Percentiles rank a stretch among this genome's conserved stretches.
These are phyloP conservation scores for Fundulus diaphanus DNA, from an alignment of 2,797 vertebrate genomes.

Conservation along the genomic window DNA sequence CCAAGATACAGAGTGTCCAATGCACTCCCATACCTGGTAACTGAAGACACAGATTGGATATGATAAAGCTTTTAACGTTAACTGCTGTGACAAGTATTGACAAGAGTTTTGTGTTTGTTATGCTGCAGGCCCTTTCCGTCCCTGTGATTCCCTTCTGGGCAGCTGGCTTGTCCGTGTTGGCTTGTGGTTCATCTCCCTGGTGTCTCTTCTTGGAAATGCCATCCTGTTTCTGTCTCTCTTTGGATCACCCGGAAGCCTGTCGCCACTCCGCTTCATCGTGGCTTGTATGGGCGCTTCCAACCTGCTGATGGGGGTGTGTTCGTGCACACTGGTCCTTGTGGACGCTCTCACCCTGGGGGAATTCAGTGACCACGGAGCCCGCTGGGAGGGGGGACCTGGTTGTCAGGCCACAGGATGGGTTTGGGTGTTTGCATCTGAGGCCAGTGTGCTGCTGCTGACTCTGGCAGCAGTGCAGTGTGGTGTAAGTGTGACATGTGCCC, in stretches of 20 bases:
- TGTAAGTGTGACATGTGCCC: conserved; percentile 85
- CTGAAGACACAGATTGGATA: background rate
- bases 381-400: conserved; percentile 89
- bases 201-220: conserved; percentile 89
- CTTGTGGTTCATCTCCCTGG: conserved; percentile 88
- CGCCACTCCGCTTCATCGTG: conserved; percentile 90
- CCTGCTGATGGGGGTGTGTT: conserved; percentile 87
- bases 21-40: conserved; percentile 93
- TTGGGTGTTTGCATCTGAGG: conserved; percentile 90
- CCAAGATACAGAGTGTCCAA: conserved; percentile 89
- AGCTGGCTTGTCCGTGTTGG: conserved; percentile 94
- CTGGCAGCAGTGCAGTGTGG: conserved; percentile 92
- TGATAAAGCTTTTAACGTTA: background rate
- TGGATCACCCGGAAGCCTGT: conserved; percentile 83
- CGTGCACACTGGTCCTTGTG: conserved; percentile 87
- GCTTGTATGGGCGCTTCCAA: conserved; percentile 92
- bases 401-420: conserved; percentile 92
- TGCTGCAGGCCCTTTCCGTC: conserved; percentile 91
- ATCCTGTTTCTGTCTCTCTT: conserved; percentile 89
- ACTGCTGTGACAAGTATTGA: background rate
- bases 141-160: conserved; percentile 92
- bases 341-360: conserved; percentile 89
- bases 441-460: conserved; percentile 89
- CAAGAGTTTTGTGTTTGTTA: conserved; percentile 25
- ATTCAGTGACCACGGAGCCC: conserved; percentile 87